Evolutionary conservation across 2,113 vertebrate species (phyloP), one percentile per base, ranked within the genome.

Genomic region (Ailuropoda melanoleuca): DNA sequence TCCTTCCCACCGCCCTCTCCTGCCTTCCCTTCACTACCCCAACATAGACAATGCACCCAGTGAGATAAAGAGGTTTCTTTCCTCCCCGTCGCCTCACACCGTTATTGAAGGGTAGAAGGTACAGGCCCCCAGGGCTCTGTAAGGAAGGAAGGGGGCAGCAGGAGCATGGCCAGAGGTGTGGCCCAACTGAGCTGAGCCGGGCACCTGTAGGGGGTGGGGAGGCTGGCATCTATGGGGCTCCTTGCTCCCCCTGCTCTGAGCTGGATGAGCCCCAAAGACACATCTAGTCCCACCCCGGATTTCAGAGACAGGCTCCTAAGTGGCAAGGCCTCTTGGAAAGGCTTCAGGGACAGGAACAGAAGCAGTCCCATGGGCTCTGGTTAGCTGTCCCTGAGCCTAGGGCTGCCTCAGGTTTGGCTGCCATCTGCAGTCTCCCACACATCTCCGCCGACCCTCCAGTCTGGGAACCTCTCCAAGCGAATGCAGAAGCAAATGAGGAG

Each of bases 391-490:
- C 43, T 0, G 19, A 46, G 34, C 55, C 88, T 11, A 5, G 53
- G 3, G 17, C 9, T 7, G 1, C 23, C 6, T 2, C 58, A 18
- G 77, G 64, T 18, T 29, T 43, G 85, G 94, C 83, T 0, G 21
- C 0, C n/a, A 29, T 15, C 72, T 2, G 1, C 68, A 12, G 21
- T 24, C 82, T 78, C 90, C 62, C 17, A 8, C 60, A 18, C 70
- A 9, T 64, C 88, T 21, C 46, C 3, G 0, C 26, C 8, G 1
- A 56, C 86, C 70, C 62, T 75, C 58, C 81, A 31, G 93, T 64
- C 96, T 53, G 85, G 97, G 97, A 89, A 72, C 6, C 29, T 88
- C 96, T 97, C 96, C 97, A 97, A 92, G 70, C 2, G 2, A 11
- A 37, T 29, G 93, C 85, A 78, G 50, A 43, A 17, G 91, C 23